Evolutionary conservation across 2,888 invertebrate species (phyloP), one percentile per base, ranked within the genome.

Genomic region (Stegana nigrithorax): DNA sequence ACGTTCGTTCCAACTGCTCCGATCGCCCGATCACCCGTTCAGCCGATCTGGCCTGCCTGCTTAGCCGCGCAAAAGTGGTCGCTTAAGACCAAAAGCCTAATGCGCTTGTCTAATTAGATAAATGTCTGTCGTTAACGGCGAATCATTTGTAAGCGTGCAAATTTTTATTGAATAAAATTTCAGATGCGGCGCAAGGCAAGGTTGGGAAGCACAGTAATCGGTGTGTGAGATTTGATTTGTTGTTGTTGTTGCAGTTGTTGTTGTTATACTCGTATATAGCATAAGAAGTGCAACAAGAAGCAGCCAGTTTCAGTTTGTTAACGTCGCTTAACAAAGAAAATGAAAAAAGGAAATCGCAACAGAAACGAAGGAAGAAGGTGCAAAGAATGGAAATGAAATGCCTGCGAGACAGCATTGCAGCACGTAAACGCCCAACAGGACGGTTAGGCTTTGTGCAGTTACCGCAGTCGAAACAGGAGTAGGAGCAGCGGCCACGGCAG

Each of bases 31-130:
- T 67, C 70, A n/a, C n/a, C n/a, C n/a, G n/a, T n/a, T n/a, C n/a
- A n/a, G n/a, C n/a, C n/a, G n/a, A n/a, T n/a, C n/a, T n/a, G n/a
- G n/a, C n/a, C n/a, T n/a, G n/a, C n/a, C n/a, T n/a, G n/a, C n/a
- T n/a, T n/a, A n/a, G n/a, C n/a, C n/a, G n/a, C n/a, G n/a, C n/a
- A n/a, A n/a, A n/a, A n/a, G n/a, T n/a, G n/a, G n/a, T n/a, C n/a
- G n/a, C n/a, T n/a, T n/a, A n/a, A n/a, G n/a, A n/a, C n/a, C n/a
- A n/a, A 69, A 75, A 72, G 70, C 47, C 26, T 55, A 32, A 32
- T 55, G 53, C 72, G 75, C 75, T 75, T 75, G 78, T 78, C 78
- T 78, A 77, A 76, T 76, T 76, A 76, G 78, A 76, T 73, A 78
- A 77, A 76, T 76, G 73, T 62, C 73, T 67, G 70, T 71, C 78